phyloP scores from a whole-genome alignment of 2,888 invertebrate genomes.

The Phymatocera aterrima region DNA sequence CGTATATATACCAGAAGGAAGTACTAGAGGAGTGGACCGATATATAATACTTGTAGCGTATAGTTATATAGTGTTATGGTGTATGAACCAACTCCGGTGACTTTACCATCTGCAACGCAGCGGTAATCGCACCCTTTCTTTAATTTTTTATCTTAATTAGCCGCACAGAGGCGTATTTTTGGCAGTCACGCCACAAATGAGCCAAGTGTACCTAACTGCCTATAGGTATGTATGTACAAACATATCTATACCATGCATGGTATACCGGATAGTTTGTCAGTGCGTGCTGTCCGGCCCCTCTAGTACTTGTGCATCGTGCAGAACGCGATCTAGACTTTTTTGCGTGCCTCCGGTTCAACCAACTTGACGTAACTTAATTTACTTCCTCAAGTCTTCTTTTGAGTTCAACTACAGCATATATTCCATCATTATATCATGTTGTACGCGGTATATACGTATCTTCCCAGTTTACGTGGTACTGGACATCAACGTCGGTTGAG shows the following conservation, averaged over 20 bases:
- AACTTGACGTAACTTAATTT: conserved; percentile 43
- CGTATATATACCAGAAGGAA: conserved; percentile 34
- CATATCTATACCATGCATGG: too few species aligned
- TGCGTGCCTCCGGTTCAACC: conserved; percentile 38
- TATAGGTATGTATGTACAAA: too few species aligned
- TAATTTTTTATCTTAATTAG: conserved; percentile 41
- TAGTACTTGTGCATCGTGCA: conserved; percentile 35
- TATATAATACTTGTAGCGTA: background rate
- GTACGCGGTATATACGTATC: background rate
- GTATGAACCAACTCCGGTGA: conserved; percentile 21
- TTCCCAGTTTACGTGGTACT: too few species aligned
- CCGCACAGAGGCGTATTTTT: conserved; percentile 38
- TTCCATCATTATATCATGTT: background rate
- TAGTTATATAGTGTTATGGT: background rate
- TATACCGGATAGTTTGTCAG: conserved; percentile 12
- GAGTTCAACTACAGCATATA: background rate
- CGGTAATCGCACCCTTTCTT: conserved; percentile 32
- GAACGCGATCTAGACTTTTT: conserved; percentile 42
- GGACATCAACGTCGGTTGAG: too few species aligned
- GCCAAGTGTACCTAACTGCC: background rate
- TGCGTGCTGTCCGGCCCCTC: background rate
- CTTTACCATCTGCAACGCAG: conserved; percentile 30
- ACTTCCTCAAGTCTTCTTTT: conserved; percentile 14
- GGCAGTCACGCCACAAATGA: conserved; percentile 44
- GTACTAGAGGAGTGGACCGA: background rate